Base-by-base conservation (phyloP, 1,140 invertebrate species). In the Trichonephila clavipes region DNA sequence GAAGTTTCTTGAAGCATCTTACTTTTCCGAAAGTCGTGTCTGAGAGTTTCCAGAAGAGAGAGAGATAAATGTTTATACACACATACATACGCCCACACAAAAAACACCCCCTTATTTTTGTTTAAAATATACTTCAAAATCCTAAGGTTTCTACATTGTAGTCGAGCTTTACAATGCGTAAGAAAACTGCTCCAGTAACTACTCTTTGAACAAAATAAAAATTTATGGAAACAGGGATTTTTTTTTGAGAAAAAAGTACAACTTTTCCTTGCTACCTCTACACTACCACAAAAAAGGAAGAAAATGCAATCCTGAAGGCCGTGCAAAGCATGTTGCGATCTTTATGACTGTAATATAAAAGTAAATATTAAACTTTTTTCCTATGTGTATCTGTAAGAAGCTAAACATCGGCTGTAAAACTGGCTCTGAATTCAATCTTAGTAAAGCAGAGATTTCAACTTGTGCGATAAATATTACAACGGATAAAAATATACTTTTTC, bases 371-470 rank as follows among this genome's bases (percentile, higher is more conserved):
- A 82, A 82, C 24, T 18, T 44, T 82, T 82, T 19, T 82, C 44
- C 16, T 44, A 10, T 28, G 34, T 82, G 44, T 8, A 18, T 34
- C 34, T 51, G 34, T 44, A 21, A 40, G 34, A 40, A 28, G n/a
- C 24, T 51, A 16, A 82, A 82, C 40, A 16, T 82, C 34, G 16
- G 77, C 18, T 82, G 77, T 82, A 82, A 82, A 82, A 82, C 34
- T 44, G 77, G 24, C 28, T 40, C 34, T 12, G 44, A 34, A 28
- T 82, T 69, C 24, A 44, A 82, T 24, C 34, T 82, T 28, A 18
- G n/a, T 34, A 34, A 51, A 69, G 34, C 77, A 18, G 34, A 5
- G 21, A 51, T 82, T 34, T 51, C 14, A 82, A 44, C 40, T 8
- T 82, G 0, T 44, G 34, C 24, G 34, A 28, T 19, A n/a, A 44